Conservation (phyloP, 2,797 vertebrate species). For the Pyrocephalus nanus region DNA sequence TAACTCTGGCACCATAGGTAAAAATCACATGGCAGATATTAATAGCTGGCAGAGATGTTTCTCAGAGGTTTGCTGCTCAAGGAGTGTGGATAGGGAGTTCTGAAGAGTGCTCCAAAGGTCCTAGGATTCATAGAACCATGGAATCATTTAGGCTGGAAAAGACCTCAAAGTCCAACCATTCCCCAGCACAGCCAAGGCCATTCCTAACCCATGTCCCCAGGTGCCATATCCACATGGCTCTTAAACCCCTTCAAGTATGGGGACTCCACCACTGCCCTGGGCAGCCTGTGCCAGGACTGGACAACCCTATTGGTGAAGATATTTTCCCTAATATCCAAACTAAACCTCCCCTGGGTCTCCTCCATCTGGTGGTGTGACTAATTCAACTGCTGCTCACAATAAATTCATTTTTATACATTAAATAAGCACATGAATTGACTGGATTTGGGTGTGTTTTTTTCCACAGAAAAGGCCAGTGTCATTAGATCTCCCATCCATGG, state of each 20-base stretch:
- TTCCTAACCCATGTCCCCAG: rapidly evolving
- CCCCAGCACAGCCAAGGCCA: background rate
- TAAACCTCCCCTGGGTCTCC: background rate
- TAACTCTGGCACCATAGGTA: background rate
- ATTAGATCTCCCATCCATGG: background rate
- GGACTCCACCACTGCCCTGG: background rate
- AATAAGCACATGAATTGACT: background rate
- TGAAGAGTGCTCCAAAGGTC: background rate
- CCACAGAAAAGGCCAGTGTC: background rate
- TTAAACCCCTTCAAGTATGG: background rate
- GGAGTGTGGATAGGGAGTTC: background rate
- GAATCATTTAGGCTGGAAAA: background rate
- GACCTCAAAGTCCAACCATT: background rate
- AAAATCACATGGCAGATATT: too few species aligned
- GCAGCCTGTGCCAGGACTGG: background rate
- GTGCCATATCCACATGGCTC: rapidly evolving
- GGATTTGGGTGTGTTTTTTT: background rate
- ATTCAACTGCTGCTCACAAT: background rate
- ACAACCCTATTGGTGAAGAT: rapidly evolving
- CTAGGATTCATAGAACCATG: background rate
- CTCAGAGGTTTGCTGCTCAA: background rate
- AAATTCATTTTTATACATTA: background rate
- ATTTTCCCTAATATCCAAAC: background rate
- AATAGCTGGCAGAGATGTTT: background rate
- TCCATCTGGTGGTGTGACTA: background rate